Evolutionary conservation across 2,888 invertebrate species (phyloP).

Genomic region (Hecatera dysodea): DNA sequence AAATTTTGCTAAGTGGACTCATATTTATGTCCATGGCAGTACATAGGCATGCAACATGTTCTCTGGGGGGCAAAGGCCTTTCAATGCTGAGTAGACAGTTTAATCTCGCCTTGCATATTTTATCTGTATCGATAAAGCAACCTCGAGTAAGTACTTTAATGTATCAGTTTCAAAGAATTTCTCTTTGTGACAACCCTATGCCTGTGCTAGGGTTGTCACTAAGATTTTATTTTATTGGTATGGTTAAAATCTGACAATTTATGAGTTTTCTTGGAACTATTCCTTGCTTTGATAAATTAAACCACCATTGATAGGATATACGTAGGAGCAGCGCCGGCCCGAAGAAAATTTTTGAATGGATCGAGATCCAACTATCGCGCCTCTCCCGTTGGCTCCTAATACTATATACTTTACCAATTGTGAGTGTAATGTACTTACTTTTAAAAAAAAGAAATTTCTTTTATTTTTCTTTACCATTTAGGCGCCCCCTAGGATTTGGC

Average conservation of each 20-base stretch:
- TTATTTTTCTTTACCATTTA: too few species aligned
- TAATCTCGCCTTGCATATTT: constrained; percentile 39
- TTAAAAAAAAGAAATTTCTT: too few species aligned
- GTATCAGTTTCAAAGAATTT: constrained; percentile 14
- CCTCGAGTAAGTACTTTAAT: constrained; percentile 18
- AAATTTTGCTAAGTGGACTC: not conserved
- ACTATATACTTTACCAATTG: too few species aligned
- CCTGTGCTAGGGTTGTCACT: not conserved
- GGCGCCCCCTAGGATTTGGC: too few species aligned
- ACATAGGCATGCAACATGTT: constrained; percentile 11
- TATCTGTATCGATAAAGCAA: constrained; percentile 38
- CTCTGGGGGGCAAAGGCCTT: constrained; percentile 53
- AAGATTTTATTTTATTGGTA: not conserved
- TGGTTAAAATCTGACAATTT: not conserved
- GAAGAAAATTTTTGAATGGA: too few species aligned
- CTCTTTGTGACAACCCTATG: constrained; percentile 23
- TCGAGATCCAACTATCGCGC: too few species aligned
- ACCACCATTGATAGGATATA: not conserved
- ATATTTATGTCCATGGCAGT: not conserved
- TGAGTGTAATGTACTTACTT: too few species aligned
- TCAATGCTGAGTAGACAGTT: constrained; percentile 31
- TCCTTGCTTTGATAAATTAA: not conserved
- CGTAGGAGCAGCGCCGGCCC: too few species aligned
- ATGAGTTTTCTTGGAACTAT: not conserved
- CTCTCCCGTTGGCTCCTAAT: too few species aligned